These are phyloP conservation scores for Diplazon laetatorius DNA, from an alignment of 2,888 invertebrate genomes.

Conservation along the genomic window DNA sequence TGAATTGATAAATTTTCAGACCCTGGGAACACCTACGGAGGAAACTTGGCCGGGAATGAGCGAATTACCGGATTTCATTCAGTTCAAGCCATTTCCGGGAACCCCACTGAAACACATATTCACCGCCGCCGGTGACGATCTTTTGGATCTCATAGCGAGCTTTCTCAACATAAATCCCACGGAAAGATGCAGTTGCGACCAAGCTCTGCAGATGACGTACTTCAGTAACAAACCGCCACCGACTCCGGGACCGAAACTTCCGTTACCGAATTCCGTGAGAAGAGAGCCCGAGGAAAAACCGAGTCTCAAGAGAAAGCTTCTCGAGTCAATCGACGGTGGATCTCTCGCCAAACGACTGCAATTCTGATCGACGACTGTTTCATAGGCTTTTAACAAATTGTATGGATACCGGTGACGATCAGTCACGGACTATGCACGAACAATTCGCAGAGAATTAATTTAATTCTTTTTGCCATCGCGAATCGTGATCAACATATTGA, in stretches of 20 bases:
- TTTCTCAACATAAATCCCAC: conserved; percentile 93
- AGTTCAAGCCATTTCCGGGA: conserved; percentile 93
- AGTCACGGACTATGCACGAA: neutral
- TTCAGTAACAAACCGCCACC: conserved; percentile 96
- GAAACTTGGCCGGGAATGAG: conserved; percentile 95
- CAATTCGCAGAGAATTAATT: neutral
- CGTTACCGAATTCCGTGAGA: conserved; percentile 87
- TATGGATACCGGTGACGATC: conserved; percentile 1
- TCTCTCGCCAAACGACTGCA: conserved; percentile 87
- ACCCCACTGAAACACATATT: conserved; percentile 96
- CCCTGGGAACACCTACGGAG: conserved; percentile 95
- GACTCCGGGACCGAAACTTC: conserved; percentile 91
- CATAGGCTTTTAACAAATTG: conserved; percentile 11
- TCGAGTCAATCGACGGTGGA: conserved; percentile 88
- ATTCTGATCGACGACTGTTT: conserved; percentile 83
- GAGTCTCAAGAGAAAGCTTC: conserved; percentile 89
- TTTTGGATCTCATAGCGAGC: conserved; percentile 90
- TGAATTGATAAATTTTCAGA: too few species aligned
- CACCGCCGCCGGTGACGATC: conserved; percentile 96
- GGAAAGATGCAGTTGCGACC: conserved; percentile 90
- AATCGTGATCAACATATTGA: neutral
- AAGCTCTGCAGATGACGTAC: conserved; percentile 94
- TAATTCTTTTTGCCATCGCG: neutral
- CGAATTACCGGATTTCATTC: conserved; percentile 94
- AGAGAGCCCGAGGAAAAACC: conserved; percentile 87